These are phyloP conservation scores for Pteruthius melanotis DNA, from an alignment of 2,113 vertebrate genomes.

Conservation along the genomic window DNA sequence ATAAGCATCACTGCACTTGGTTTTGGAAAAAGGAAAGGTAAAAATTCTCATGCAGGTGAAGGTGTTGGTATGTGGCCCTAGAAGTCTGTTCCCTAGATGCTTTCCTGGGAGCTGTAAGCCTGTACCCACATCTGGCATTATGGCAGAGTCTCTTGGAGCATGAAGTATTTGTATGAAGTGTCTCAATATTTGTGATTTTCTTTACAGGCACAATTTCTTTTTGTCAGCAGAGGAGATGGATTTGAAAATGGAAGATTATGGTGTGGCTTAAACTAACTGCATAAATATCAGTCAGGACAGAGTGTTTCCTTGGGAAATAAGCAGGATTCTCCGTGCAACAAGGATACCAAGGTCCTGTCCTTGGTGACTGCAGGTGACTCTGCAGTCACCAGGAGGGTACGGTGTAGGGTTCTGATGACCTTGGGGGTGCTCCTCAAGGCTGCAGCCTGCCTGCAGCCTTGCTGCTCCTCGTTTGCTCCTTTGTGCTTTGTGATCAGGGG, in stretches of 20 bases:
- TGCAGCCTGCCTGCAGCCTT: not conserved
- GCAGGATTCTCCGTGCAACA: not conserved
- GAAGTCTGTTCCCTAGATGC: not conserved
- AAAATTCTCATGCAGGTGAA: no score
- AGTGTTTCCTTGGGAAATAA: constrained; percentile 43
- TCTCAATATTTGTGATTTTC: not conserved
- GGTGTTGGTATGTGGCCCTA: not conserved
- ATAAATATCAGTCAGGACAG: not conserved
- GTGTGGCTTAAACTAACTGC: not conserved
- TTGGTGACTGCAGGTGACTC: constrained; percentile 29
- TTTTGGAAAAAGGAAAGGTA: not conserved
- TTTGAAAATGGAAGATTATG: not conserved
- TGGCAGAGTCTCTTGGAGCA: not conserved
- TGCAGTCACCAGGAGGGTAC: not conserved
- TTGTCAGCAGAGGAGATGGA: not conserved
- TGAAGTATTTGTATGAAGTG: not conserved
- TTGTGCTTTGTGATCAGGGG: rapidly evolving
- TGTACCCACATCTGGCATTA: not conserved
- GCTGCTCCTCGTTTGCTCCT: not conserved
- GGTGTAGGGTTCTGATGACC: not conserved
- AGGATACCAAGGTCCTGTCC: constrained; percentile 22
- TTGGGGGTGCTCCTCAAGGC: not conserved
- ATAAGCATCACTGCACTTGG: not conserved
- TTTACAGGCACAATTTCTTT: not conserved
- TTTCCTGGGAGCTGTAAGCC: not conserved